These are phyloP conservation scores for Polia nebulosa DNA, from an alignment of 2,888 invertebrate species.

Conservation along the genomic window DNA sequence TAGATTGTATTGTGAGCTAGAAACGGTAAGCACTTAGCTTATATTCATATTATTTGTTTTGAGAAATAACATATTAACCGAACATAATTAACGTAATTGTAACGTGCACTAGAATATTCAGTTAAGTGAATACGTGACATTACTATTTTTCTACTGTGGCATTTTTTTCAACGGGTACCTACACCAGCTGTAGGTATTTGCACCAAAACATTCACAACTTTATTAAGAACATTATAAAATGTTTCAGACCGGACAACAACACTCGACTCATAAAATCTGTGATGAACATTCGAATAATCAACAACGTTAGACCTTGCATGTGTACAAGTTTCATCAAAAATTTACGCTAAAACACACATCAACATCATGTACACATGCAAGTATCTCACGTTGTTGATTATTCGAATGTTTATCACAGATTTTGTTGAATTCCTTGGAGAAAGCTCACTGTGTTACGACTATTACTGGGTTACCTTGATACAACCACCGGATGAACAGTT, in stretches of 20 bases:
- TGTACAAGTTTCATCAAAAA: background rate
- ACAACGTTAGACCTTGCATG: too few relatives aligned
- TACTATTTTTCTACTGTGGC: background rate
- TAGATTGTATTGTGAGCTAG: conserved; percentile 3
- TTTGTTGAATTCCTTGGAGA: background rate
- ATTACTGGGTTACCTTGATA: background rate
- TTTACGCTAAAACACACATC: too few relatives aligned
- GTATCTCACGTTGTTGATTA: background rate
- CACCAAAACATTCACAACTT: background rate
- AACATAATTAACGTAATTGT: background rate
- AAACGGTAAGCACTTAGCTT: too few relatives aligned
- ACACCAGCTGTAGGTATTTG: background rate
- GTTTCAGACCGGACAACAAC: background rate
- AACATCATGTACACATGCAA: too few relatives aligned
- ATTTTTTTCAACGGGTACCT: background rate
- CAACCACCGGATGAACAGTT: background rate
- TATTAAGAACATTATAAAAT: background rate
- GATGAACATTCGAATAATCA: too few relatives aligned
- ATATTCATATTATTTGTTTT: too few relatives aligned
- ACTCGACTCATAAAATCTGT: background rate
- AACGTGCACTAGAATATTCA: background rate
- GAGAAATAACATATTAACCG: background rate
- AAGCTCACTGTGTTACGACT: background rate
- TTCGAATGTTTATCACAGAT: background rate
- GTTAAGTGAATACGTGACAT: background rate